These are phyloP conservation scores for Tetraneura akinire DNA, from an alignment of 1,140 invertebrate species.

Conservation along the genomic window DNA sequence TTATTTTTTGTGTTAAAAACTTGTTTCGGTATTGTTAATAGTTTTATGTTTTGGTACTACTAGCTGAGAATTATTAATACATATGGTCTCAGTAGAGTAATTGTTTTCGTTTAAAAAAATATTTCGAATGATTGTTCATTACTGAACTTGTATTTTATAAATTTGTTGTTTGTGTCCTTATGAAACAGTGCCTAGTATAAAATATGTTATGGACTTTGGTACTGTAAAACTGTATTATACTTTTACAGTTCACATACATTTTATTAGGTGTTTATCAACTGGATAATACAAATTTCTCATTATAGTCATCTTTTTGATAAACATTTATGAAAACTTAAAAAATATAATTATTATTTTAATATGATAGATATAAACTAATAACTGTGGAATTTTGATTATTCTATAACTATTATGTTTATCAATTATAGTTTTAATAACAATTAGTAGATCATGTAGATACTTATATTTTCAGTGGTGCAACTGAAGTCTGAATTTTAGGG, in stretches of 20 bases:
- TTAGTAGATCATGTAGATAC: conserved; percentile 35
- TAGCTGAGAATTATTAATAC: conserved; percentile 42
- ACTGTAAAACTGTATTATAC: conserved; percentile 15
- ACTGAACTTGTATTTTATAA: background rate
- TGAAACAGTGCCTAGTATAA: conserved; percentile 47
- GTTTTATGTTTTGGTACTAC: conserved; percentile 15
- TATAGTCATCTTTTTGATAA: conserved; percentile 39
- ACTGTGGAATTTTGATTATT: conserved; percentile 1
- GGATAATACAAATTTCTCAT: conserved; percentile 7
- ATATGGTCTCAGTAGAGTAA: conserved; percentile 36
- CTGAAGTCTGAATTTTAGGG: conserved; percentile 8
- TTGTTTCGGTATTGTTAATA: background rate
- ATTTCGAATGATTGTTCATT: background rate
- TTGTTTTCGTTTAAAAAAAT: conserved; percentile 2
- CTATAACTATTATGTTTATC: conserved; percentile 22
- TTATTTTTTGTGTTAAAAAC: background rate
- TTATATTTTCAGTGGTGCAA: conserved; percentile 37
- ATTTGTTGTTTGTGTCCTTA: conserved; percentile 10
- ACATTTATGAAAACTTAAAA: conserved; percentile 2
- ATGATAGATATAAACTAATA: background rate
- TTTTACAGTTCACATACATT: no score
- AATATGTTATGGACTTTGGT: conserved; percentile 42
- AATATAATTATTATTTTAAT: background rate
- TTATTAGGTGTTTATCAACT: conserved; percentile 34
- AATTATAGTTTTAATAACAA: conserved; percentile 32